phyloP scores from a whole-genome alignment of 2,888 invertebrate species.

The Epiblema foenella region DNA sequence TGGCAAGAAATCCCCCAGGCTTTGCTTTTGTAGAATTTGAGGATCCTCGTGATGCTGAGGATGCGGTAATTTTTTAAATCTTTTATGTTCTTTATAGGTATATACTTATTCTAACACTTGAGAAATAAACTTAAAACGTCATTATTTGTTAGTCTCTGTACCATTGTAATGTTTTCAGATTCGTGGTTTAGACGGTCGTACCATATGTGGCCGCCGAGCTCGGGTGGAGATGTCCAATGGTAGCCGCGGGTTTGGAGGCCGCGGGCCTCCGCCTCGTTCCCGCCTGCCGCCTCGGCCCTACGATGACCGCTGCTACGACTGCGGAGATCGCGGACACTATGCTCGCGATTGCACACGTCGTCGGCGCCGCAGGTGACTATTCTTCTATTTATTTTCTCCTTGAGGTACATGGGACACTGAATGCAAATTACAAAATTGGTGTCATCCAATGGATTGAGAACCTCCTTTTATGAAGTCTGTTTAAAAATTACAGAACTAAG shows the following conservation, averaged over 20 bases:
- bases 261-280: constrained; percentile 86
- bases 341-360: constrained; percentile 94
- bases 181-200: constrained; percentile 89
- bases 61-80: constrained; percentile 86
- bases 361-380: constrained; percentile 82
- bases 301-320: constrained; percentile 97
- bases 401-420: constrained; percentile 1
- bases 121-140: background rate
- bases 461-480: no score
- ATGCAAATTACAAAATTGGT: constrained; percentile 5
- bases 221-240: constrained; percentile 97
- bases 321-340: constrained; percentile 97
- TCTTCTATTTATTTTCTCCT: constrained; percentile 29
- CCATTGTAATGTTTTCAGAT: constrained; percentile 58
- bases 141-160: constrained; percentile 2
- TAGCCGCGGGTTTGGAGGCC: constrained; percentile 85
- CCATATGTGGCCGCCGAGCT: constrained; percentile 94
- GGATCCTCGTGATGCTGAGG: constrained; percentile 96
- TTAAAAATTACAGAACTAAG: background rate
- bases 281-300: constrained; percentile 92
- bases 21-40: constrained; percentile 98
- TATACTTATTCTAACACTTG: background rate
- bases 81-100: background rate
- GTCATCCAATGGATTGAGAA: no score
- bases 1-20: constrained; percentile 98